Evolutionary conservation across 2,888 invertebrate species (phyloP), one percentile per base, ranked within the genome.

Genomic region (Meta bourneti): DNA sequence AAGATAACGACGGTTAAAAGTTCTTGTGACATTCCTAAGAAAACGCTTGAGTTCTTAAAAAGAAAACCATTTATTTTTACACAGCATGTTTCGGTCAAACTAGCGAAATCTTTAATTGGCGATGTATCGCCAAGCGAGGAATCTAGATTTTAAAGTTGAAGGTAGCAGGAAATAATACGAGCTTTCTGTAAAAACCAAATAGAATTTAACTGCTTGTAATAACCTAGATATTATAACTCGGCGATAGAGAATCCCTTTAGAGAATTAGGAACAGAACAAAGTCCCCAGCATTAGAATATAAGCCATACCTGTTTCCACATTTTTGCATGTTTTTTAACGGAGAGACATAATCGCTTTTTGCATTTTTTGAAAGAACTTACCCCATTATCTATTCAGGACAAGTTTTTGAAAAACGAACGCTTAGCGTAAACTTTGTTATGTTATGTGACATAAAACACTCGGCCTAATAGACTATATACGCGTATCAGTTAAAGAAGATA

Each of bases 341-440:
- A 71, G 69, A 54, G 74, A 75, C 61, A 91, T 91, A 91, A 91
- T 91, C 91, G 77, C 91, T 91, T 91, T 91, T 91, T 82, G 71
- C 82, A 54, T 87, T 91, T 91, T 91, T 87, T 88, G 52, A 77
- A 90, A 83, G 81, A 87, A 77, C 85, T 85, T 20, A 52, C 78
- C 80, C 87, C 87, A 91, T 91, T 91, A 91, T 86, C 87, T 87
- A 91, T 91, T 91, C 91, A 91, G 61, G 34, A 16, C 86, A 78
- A 79, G 87, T 91, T 91, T 91, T 91, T 91, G 79, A 87, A 71
- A 90, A 51, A 87, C 70, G 77, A 51, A 11, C 75, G 80, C 74
- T 52, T 75, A 49, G 72, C 79, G 77, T 78, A 91, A 91, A 91
- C 78, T 91, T 91, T 91, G 91, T 91, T 91, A 91, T 91, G 82